Conservation (phyloP, 2,797 vertebrate species). For the Diglossa cyanea region DNA sequence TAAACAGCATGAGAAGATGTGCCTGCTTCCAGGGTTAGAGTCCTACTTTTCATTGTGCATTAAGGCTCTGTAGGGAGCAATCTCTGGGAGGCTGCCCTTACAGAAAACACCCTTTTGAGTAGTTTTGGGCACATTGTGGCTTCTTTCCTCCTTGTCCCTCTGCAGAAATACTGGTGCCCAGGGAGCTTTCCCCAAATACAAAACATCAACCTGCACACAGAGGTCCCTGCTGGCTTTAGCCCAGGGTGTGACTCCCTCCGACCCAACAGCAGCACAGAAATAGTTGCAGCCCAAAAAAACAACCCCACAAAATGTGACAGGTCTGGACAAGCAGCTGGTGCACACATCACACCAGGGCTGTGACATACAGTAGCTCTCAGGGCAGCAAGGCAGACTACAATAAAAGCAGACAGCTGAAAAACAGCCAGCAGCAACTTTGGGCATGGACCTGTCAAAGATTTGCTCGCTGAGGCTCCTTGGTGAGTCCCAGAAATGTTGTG, state of each 20-base stretch:
- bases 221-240: neutral
- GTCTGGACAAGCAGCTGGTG: constrained; percentile 23
- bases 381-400: neutral
- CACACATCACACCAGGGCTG: neutral
- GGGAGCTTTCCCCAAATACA: neutral
- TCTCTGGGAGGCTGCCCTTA: neutral
- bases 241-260: neutral
- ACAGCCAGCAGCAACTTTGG: neutral
- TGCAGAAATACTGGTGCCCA: neutral
- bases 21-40: neutral
- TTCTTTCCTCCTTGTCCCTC: neutral
- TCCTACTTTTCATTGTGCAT: neutral
- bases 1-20: neutral
- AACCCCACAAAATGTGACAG: neutral
- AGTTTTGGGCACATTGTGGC: neutral
- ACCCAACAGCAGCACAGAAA: neutral
- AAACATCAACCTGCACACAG: neutral
- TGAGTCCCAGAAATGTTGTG: neutral
- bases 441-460: neutral
- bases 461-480: neutral
- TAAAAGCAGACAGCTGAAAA: constrained; percentile 33
- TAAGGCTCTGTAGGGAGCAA: neutral
- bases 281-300: neutral
- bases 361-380: neutral
- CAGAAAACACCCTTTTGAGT: neutral